Percentiles rank a stretch among this genome's conserved stretches.
Evolutionary conservation across 2,113 vertebrate species (phyloP).

Genomic region (Equus przewalskii): DNA sequence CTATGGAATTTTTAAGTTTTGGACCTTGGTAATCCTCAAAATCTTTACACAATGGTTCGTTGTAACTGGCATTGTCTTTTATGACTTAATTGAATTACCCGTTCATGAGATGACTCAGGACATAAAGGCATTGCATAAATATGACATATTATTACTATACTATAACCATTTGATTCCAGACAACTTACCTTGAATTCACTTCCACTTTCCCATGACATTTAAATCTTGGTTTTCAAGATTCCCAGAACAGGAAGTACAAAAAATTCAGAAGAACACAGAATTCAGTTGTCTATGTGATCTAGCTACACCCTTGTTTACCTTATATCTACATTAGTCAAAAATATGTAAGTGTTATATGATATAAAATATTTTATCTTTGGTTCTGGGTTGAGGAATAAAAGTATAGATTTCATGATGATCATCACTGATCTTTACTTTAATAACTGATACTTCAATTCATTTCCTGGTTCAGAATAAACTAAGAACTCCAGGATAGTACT

Average conservation of each 20-base stretch:
- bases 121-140: constrained; percentile 42
- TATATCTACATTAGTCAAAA: not conserved
- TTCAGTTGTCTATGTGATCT: constrained; percentile 1
- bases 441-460: constrained; percentile 8
- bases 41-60: constrained; percentile 36
- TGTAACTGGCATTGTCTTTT: constrained; percentile 48
- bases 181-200: constrained; percentile 40
- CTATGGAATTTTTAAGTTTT: not conserved
- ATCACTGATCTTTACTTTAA: constrained; percentile 27
- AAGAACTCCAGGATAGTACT: not conserved
- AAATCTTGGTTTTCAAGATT: constrained; percentile 54
- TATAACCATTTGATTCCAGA: constrained; percentile 49
- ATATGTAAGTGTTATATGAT: not conserved
- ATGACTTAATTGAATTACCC: constrained; percentile 50
- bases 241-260: constrained; percentile 46
- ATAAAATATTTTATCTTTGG: constrained; percentile 52
- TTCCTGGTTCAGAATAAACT: constrained; percentile 1
- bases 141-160: constrained; percentile 35
- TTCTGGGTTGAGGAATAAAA: not conserved
- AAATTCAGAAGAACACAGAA: not conserved
- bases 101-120: constrained; percentile 60
- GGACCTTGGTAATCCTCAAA: not conserved
- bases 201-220: constrained; percentile 61
- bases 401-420: not conserved
- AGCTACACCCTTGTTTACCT: not conserved